A percentile compares a stretch with the other conserved stretches of the same genome.
Conservation (phyloP, 2,797 vertebrate species). For the Lates japonicus region DNA sequence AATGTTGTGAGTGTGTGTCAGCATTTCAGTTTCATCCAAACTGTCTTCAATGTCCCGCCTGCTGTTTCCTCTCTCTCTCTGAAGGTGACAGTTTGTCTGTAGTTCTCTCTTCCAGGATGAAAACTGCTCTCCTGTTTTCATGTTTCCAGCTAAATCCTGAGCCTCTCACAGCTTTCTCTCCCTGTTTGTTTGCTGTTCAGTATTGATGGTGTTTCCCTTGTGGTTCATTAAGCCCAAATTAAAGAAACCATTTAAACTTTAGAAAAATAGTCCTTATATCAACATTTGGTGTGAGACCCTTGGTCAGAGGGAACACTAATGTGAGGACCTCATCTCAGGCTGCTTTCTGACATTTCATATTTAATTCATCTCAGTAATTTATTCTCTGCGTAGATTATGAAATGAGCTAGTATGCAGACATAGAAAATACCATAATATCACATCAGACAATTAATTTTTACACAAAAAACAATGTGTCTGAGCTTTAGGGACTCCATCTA, state of each 20-base stretch:
- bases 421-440: too few relatives aligned
- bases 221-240: not conserved
- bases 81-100: constrained; percentile 41
- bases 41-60: constrained; percentile 35
- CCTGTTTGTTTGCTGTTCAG: constrained; percentile 28
- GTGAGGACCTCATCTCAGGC: too few relatives aligned
- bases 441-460: too few relatives aligned
- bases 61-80: constrained; percentile 50
- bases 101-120: constrained; percentile 67
- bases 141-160: constrained; percentile 27
- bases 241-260: not conserved
- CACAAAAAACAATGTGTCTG: not conserved
- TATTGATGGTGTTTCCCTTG: constrained; percentile 25
- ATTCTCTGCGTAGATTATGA: too few relatives aligned
- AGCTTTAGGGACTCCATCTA: too few relatives aligned
- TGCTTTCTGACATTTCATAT: too few relatives aligned
- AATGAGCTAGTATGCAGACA: too few relatives aligned
- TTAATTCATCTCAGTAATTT: too few relatives aligned
- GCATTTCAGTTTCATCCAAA: constrained; percentile 51
- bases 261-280: not conserved
- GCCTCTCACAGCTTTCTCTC: constrained; percentile 40
- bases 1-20: constrained; percentile 34
- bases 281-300: not conserved
- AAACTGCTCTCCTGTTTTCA: constrained; percentile 54
- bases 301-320: too few relatives aligned